These are phyloP conservation scores for Drosophila cracens DNA, from an alignment of 2,888 invertebrate species.

Conservation along the genomic window DNA sequence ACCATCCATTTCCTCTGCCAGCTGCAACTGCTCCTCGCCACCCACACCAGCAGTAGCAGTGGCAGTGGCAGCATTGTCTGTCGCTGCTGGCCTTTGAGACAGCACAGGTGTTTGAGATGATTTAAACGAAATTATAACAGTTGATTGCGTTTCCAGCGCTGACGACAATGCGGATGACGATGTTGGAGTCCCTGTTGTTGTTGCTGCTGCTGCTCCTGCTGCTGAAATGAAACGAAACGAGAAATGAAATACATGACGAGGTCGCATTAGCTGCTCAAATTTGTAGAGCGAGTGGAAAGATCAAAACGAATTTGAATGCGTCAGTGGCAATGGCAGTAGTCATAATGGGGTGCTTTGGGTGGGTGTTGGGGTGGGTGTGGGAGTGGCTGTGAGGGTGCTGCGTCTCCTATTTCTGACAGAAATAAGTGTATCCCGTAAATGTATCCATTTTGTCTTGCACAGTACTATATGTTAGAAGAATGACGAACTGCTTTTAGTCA, in stretches of 20 bases:
- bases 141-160: constrained; percentile 84
- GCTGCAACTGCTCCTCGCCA: constrained; percentile 16
- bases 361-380: neutral
- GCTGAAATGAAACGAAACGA: constrained; percentile 55
- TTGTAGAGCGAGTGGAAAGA: constrained; percentile 30
- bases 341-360: neutral
- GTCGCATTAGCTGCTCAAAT: constrained; percentile 50
- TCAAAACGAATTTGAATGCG: neutral
- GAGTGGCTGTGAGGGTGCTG: neutral
- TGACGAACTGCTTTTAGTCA: neutral
- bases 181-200: constrained; percentile 23
- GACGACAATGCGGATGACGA: constrained; percentile 66
- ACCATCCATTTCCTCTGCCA: constrained; percentile 38
- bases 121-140: constrained; percentile 85
- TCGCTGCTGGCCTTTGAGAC: constrained; percentile 61
- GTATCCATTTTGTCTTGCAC: neutral
- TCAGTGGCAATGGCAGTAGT: neutral
- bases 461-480: neutral
- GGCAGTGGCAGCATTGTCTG: constrained; percentile 13
- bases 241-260: constrained; percentile 49
- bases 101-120: constrained; percentile 84
- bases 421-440: neutral
- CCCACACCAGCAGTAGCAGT: constrained; percentile 23
- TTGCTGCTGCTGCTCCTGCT: constrained; percentile 12
- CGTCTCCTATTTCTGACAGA: neutral